Base-by-base conservation (phyloP, 1,140 invertebrate species). In the Rhizoglyphus robini region DNA sequence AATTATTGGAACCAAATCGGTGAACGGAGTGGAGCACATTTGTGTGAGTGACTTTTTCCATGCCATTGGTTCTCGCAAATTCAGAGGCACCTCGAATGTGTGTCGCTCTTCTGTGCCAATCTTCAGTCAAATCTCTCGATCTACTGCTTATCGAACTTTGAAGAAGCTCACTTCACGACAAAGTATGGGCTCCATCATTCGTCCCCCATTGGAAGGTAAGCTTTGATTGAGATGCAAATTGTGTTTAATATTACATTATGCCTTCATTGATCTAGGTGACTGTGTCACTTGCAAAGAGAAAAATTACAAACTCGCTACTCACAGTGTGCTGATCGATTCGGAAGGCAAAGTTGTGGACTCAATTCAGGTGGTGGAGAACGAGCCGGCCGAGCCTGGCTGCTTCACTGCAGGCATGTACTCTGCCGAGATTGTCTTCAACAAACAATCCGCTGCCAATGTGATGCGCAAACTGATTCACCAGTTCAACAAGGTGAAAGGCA, bases 11-110 rank as follows among this genome's bases (percentile, higher is more conserved):
- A 5, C 30, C 15, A 32, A n/a, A 27, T n/a, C 29, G 51, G 38
- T 25, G 20, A 38, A 15, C 13, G 23, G 25, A 11, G 3, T 4
- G 13, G 38, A 36, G 32, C n/a, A n/a, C 30, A 38, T 54, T n/a
- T 23, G 30, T 18, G 36, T 59, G 8, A 72, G 71, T 18, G 77
- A 79, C 59, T 82, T 82, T 70, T 70, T 81, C 5, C 74, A 72
- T 5, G 76, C 75, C 27, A 79, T 82, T 4, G 81, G 81, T 4
- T 77, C 1, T n/a, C n/a, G n/a, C n/a, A n/a, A n/a, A n/a, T n/a
- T n/a, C n/a, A n/a, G n/a, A n/a, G n/a, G n/a, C n/a, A 82, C 80
- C 4, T 82, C 80, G 3, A 72, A 75, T 36, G 69, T 82, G 18
- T 76, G 82, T 64, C 71, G 80, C 23, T 70, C 70, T 25, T 58